Evolutionary conservation across 2,888 invertebrate genomes (phyloP).

Genomic region (Eledone cirrhosa): DNA sequence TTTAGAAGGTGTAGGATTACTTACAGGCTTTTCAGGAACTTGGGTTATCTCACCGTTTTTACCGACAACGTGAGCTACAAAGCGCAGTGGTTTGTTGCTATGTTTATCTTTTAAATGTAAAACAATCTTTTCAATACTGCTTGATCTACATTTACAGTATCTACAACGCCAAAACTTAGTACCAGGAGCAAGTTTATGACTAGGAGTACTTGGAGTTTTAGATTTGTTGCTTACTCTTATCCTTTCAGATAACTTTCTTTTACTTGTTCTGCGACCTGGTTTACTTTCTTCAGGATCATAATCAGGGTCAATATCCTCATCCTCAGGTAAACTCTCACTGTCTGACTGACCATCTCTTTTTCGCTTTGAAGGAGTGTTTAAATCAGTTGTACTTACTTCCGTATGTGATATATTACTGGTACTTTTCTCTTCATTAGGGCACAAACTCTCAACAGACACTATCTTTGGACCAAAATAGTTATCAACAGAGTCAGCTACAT

Average conservation of each 20-base stretch:
- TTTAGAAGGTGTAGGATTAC: no score
- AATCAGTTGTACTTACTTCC: no score
- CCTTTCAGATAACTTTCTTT: background rate
- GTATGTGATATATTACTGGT: no score
- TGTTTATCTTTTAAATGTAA: constrained; percentile 50
- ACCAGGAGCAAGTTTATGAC: background rate
- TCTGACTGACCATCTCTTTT: background rate
- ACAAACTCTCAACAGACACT: no score
- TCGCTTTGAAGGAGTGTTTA: background rate
- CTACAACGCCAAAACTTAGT: constrained; percentile 54
- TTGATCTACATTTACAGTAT: constrained; percentile 53
- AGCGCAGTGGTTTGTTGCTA: constrained; percentile 50
- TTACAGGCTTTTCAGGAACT: background rate
- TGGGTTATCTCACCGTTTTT: constrained; percentile 31
- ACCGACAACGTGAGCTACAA: constrained; percentile 43
- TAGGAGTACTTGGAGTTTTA: background rate
- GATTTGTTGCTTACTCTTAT: background rate
- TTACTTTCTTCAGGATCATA: constrained; percentile 16
- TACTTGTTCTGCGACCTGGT: background rate
- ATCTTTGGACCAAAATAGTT: no score
- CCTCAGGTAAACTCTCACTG: background rate
- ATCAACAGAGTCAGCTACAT: no score
- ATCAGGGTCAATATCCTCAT: constrained; percentile 11
- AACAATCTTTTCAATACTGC: constrained; percentile 51
- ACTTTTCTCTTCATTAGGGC: no score